Evolutionary conservation across 2,113 vertebrate genomes (phyloP), one percentile per base, ranked within the genome.

Genomic region (Antidorcas marsupialis): DNA sequence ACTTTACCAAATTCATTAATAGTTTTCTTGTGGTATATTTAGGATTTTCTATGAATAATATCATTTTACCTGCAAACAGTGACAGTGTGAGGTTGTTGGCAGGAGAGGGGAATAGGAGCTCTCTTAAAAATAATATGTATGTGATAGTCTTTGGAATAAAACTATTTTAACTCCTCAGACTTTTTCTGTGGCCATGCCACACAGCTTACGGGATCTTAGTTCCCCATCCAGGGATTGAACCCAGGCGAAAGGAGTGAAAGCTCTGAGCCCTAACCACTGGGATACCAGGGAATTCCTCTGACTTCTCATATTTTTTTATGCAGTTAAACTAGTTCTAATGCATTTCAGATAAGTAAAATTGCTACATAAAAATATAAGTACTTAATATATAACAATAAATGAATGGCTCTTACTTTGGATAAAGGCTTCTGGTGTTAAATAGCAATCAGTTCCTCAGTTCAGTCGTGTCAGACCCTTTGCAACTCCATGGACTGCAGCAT

Each of bases 211-310:
- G 39, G 39, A 16, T 78, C 74, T 78, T 45, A 78, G 39, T 45
- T 45, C 39, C 14, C 39, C 25, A 45, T 28, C 39, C 74, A 78
- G 39, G 23, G 74, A 78, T 3, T 78, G 74, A 78, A 78, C 74
- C 12, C 39, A 28, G 36, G 74, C 3, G 1, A 78, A 43, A 78
- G 12, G 27, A 78, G 74, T 78, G 74, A 78, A 78, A 78, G 36
- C 71, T 25, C 71, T 25, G 71, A 43, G 39, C 25, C 27, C 4
- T 50, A 50, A 47, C 45, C 76, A 30, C 45, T 79, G 8, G 8
- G 4, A 0, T 0, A 10, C 15, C 43, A 19, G 45, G 27, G 8
- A 33, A 47, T 45, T 79, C 76, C 28, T 43, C 25, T 78, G 39
- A 45, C 39, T 78, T 45, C 43, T 79, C 76, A 30, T 28, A 47